Conservation (phyloP, 2,888 invertebrate species). For the Drosophila barbarae region DNA sequence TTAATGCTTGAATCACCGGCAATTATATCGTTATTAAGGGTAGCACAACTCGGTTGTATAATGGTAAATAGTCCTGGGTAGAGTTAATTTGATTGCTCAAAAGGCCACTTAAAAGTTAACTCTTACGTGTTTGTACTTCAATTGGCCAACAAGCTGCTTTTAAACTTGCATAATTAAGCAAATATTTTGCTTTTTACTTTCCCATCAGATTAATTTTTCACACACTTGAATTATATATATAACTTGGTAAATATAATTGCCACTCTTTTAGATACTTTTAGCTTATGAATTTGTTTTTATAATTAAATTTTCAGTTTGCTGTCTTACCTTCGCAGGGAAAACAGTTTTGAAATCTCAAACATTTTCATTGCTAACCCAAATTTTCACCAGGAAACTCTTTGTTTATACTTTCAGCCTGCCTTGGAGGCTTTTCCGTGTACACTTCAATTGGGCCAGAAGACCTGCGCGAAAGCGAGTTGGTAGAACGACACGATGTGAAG, state of each 20-base stretch:
- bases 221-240: not conserved
- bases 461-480: slow-evolving; percentile 15
- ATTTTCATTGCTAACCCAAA: slow-evolving; percentile 62
- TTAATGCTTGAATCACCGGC: slow-evolving; percentile 46
- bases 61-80: slow-evolving; percentile 1
- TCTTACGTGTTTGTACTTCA: not conserved
- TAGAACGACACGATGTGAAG: slow-evolving; percentile 50
- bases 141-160: slow-evolving; percentile 1
- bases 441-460: slow-evolving; percentile 15
- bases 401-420: slow-evolving; percentile 13
- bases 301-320: not conserved
- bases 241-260: not conserved
- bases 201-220: not conserved
- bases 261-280: not conserved
- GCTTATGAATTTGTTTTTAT: too few species aligned
- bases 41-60: slow-evolving; percentile 3
- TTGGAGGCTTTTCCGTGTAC: slow-evolving; percentile 4
- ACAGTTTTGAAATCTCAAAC: slow-evolving; percentile 78
- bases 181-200: not conserved
- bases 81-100: slow-evolving; percentile 3
- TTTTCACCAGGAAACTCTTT: slow-evolving; percentile 2
- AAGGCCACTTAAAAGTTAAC: slow-evolving; percentile 5
- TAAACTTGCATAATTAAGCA: slow-evolving; percentile 1
- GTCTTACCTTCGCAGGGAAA: slow-evolving; percentile 76
- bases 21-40: slow-evolving; percentile 45